Base-by-base conservation (phyloP, 2,888 invertebrate genomes). In the Eutolmus rufibarbis region DNA sequence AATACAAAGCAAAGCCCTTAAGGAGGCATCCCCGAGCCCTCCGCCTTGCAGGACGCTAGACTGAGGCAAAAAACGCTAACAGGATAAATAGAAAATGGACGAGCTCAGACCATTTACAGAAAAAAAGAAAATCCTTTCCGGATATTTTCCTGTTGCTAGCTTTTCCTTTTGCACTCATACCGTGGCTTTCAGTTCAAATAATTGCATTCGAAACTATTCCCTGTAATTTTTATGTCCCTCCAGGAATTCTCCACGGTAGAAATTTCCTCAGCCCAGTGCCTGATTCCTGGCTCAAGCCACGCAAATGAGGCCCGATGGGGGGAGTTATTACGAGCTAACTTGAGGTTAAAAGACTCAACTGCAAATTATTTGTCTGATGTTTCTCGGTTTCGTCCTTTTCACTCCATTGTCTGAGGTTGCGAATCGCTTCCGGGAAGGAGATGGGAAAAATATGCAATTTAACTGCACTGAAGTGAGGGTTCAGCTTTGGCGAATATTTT, bases 31-130 rank as follows among this genome's bases (percentile, higher is more conserved):
- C 57, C n/a, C n/a, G n/a, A n/a, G n/a, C n/a, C n/a, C 85, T 34
- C 74, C 31, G 57, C n/a, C 85, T 85, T 85, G 85, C 34, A 43
- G 43, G 84, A 43, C 43, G 43, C 16, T 74, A 57, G 31, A 43
- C 82, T 66, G 9, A 31, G 28, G 40, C 37, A 74, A 74, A 85
- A 84, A 84, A 74, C 43, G 28, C 85, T 85, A 85, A 85, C 85
- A 85, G 85, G 85, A 85, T 85, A 74, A 74, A 85, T 85, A 85
- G 74, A 85, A 85, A 85, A 85, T 85, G 85, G 74, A 85, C 74
- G 85, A 74, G 34, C 74, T 74, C 46, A 46, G 37, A 74, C 85
- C 74, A 85, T 74, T 85, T 85, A 74, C 28, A 74, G 74, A 74
- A 85, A 85, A 74, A 51, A 74, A 43, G 85, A 74, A 74, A 74